Conservation (phyloP, 2,113 vertebrate genomes). For the Kryptolebias marmoratus region DNA sequence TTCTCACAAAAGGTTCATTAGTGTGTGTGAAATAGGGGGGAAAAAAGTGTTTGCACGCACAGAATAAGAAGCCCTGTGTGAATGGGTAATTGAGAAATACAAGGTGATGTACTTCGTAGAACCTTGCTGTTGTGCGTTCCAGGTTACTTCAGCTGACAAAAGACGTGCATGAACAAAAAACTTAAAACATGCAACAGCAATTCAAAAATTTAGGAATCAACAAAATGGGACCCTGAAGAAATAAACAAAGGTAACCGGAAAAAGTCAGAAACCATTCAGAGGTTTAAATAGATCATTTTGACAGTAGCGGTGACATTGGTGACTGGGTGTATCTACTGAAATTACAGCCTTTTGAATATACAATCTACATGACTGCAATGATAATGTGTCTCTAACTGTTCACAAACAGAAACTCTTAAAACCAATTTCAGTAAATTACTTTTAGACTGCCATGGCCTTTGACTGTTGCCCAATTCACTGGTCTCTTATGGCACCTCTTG, state of each 20-base stretch:
- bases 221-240: slow-evolving; percentile 23
- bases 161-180: neutral
- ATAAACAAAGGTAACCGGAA: neutral
- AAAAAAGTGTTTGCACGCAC: neutral
- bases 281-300: slow-evolving; percentile 18
- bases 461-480: too few species aligned
- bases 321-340: neutral
- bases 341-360: neutral
- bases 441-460: too few species aligned
- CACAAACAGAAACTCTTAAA: neutral
- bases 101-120: neutral
- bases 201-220: neutral
- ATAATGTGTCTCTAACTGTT: neutral
- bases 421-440: too few species aligned
- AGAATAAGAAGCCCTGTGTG: neutral
- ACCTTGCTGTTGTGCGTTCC: neutral
- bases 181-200: neutral
- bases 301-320: neutral
- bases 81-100: neutral
- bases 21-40: neutral
- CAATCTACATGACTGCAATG: neutral
- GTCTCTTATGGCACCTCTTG: too few species aligned
- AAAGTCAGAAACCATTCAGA: slow-evolving; percentile 11
- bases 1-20: neutral
- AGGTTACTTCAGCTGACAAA: slow-evolving; percentile 7